Base-by-base conservation (phyloP, 1,140 invertebrate species). In the Dendroctonus ponderosae region DNA sequence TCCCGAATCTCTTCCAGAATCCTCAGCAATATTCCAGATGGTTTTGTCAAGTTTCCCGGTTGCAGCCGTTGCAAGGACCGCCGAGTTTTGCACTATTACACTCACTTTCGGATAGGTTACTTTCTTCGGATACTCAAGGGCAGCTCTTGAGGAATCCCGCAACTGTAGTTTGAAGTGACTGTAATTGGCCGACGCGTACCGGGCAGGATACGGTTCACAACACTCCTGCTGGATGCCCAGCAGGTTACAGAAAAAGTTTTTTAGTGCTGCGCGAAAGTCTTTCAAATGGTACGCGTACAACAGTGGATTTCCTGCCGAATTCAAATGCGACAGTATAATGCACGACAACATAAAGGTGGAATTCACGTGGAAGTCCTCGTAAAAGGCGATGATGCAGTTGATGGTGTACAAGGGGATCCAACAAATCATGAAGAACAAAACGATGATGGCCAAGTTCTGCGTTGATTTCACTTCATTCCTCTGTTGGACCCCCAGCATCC, bases 341-440 rank as follows among this genome's bases (percentile, higher is more conserved):
- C 90, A 91, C 69, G 89, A 88, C 49, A 92, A 85, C 48, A 91
- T 85, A n/a, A 93, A 74, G 7, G 85, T 80, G 0, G 84, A 81
- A 67, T 87, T 86, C 38, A 91, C 86, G 54, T 85, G 77, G 72
- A 89, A 88, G 3, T 83, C 74, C 0, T 83, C 84, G 72, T 87
- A 90, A 76, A 94, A 94, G 0, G 91, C 91, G 76, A 91, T 85
- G 12, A 94, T 84, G 71, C 91, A 93, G 78, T 96, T 96, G 68
- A 94, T 91, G 37, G 92, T 94, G 80, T 96, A 95, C 4, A 96
- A 81, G 0, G 93, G 93, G 54, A 96, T 91, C 93, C 93, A 96
- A 75, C 92, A 95, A 51, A 95, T 83, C 79, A 95, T 92, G 80
- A 96, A 96, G 80, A 95, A 94, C 42, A 91, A 80, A 1, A 96